Base-by-base conservation (phyloP, 2,888 invertebrate genomes). In the Panopea generosa region DNA sequence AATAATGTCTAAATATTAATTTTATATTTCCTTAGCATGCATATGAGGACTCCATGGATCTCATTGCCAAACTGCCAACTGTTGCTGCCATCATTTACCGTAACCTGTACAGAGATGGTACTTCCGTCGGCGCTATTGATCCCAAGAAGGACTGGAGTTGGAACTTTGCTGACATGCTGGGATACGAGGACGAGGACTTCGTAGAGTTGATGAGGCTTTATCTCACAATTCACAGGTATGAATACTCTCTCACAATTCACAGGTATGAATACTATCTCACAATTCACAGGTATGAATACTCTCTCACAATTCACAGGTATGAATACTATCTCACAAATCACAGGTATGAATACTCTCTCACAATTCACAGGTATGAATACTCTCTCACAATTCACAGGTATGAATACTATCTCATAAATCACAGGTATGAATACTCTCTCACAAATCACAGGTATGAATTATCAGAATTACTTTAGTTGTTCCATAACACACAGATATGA, bases 11-110 rank as follows among this genome's bases (percentile, higher is more conserved):
- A n/a, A n/a, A n/a, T 11, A 33, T 45, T 9, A 16, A 18, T 45
- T 16, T n/a, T 45, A 45, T n/a, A 52, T 56, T 63, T 11, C 52
- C 85, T 92, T 7, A 94, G 95, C 95, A 95, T 91, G 94, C 95
- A 7, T 98, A 97, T 93, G 98, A 98, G 93, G 98, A 98, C 93
- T 94, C 97, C 18, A 98, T 98, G 97, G 96, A 98, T 93, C 94
- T 98, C 87, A 97, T 98, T 91, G 98, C 98, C 60, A 98, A 98
- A 93, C 93, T 98, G 90, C 98, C 98, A 0, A 97, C 97, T 24
- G 95, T 98, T 20, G 98, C 98, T 0, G 97, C 98, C 18, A 96
- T 97, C 18, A 98, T 98, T 90, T 98, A 98, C 94, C 95, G 97
- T 79, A 98, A 98, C 93, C 94, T 96, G 33, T 92, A 91, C 84